phyloP scores from a whole-genome alignment of 2,888 invertebrate species.

The Drosophila rubida region DNA sequence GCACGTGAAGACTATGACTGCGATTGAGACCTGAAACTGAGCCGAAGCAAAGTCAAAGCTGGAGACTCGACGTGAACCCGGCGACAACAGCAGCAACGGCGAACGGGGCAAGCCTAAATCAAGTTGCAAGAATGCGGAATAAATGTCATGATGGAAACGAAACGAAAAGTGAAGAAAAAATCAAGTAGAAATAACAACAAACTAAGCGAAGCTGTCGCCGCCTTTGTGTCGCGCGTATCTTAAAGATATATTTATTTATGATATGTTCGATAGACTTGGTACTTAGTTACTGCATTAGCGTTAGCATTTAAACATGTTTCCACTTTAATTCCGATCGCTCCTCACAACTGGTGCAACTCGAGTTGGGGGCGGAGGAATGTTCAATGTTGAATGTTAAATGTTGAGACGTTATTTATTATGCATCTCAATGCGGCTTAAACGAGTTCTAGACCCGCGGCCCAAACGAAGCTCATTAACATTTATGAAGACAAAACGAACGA shows the following conservation, averaged over 20 bases:
- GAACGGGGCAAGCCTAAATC: constrained; percentile 76
- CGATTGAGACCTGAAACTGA: constrained; percentile 18
- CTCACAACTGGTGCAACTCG: constrained; percentile 39
- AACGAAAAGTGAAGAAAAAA: constrained; percentile 36
- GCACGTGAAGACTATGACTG: constrained; percentile 41
- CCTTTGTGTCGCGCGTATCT: constrained; percentile 52
- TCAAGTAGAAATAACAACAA: constrained; percentile 13
- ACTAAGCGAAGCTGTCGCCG: constrained; percentile 21
- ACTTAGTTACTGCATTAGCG: constrained; percentile 51
- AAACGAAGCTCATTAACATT: constrained; percentile 40
- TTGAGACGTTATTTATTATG: constrained; percentile 40
- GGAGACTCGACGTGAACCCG: constrained; percentile 32
- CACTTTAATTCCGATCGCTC: constrained; percentile 19
- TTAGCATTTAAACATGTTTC: constrained; percentile 42
- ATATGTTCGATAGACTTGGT: constrained; percentile 8
- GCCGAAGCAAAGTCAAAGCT: constrained; percentile 2
- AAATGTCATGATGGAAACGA: constrained; percentile 70
- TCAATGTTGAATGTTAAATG: constrained; percentile 28
- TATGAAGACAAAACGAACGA: constrained; percentile 4
- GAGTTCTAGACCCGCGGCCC: constrained; percentile 28
- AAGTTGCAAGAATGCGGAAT: constrained; percentile 80
- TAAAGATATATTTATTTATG: constrained; percentile 56
- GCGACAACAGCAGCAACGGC: constrained; percentile 36
- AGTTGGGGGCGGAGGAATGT: constrained; percentile 38
- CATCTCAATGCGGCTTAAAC: constrained; percentile 38